Evolutionary conservation across 1,140 invertebrate species (phyloP), one percentile per base, ranked within the genome.

Genomic region (Ephestia elutella): DNA sequence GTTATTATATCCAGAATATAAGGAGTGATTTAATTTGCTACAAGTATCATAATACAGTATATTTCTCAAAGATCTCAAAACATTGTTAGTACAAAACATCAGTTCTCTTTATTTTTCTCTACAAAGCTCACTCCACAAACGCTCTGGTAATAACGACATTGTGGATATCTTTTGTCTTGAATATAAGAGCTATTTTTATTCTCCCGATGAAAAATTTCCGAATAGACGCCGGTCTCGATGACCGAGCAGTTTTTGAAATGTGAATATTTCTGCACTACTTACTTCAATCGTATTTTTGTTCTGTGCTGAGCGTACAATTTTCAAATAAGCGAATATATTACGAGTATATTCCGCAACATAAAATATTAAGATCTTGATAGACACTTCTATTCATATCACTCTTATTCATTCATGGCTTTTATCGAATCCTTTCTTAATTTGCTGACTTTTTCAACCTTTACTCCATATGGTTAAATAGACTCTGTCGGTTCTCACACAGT

Each of bases 181-280:
- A 63, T 65, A 60, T 65, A 59, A 56, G 32, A 32, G 35, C 61
- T 56, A 65, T 61, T 70, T 70, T 70, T 70, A 71, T 67, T 67
- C 56, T 38, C 21, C 54, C 58, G 49, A 65, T 62, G 62, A 66
- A 62, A 69, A 61, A 62, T 66, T 57, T 65, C 58, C 50, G 13
- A 21, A 20, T 21, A 53, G 50, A 59, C 49, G 48, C 54, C 48
- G 51, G 60, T 60, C 53, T 63, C 63, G 65, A 70, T 72, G 65
- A 74, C 69, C 65, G 57, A 74, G 66, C 67, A 65, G 48, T 68
- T 65, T 64, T 54, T 55, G 49, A 50, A 64, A 44, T 44, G 38
- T 44, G 38, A 44, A 68, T 67, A 57, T 66, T 67, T 75, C 68
- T 70, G 65, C 67, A 70, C 58, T 71, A 68, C 62, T 75, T 72